Base-by-base conservation (phyloP, 35 echinoderm and acorn worm genomes). In the Stichopus chloronotus region DNA sequence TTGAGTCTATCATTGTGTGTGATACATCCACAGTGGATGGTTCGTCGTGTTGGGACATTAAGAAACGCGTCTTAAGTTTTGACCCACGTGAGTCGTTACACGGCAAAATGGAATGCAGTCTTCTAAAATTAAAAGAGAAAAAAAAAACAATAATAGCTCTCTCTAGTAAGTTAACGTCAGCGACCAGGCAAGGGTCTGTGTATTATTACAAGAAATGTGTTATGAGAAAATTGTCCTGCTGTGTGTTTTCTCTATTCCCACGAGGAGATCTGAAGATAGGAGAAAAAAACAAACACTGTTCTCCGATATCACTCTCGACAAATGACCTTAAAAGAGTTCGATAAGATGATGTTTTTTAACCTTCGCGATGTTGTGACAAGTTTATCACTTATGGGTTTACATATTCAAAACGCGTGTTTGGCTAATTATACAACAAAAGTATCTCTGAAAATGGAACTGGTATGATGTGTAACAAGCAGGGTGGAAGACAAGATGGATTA, bases 201-300 rank as follows among this genome's bases (percentile, higher is more conserved):
- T 74, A 74, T 74, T 74, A 74, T 74, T 74, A 74, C 69, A 74
- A 74, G 69, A 74, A 74, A 74, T 74, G 69, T 74, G 69, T 74
- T 74, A 74, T 7, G 2, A 4, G 69, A 74, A 19, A 6, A n/a
- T 14, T 74, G 7, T 22, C 69, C 19, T 74, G 69, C 69, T 74
- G 69, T 74, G 69, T n/a, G 69, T 74, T 74, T 74, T 74, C 69
- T 74, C 69, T 74, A 74, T 74, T 74, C 69, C 69, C 11, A 20
- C 6, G 69, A 74, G 69, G 6, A 20, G 69, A 74, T 74, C 19
- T n/a, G 6, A 74, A 74, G 69, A 74, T 74, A 74, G n/a, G 69
- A 74, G 19, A 20, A n/a, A 74, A 43, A 4, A 24, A 74, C 69
- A 74, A 74, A 74, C 69, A 72, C 13, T n/a, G 0, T 72, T 72